Evolutionary conservation across 2,797 vertebrate genomes (phyloP), one percentile per base, ranked within the genome.

Genomic region (Miichthys miiuy): DNA sequence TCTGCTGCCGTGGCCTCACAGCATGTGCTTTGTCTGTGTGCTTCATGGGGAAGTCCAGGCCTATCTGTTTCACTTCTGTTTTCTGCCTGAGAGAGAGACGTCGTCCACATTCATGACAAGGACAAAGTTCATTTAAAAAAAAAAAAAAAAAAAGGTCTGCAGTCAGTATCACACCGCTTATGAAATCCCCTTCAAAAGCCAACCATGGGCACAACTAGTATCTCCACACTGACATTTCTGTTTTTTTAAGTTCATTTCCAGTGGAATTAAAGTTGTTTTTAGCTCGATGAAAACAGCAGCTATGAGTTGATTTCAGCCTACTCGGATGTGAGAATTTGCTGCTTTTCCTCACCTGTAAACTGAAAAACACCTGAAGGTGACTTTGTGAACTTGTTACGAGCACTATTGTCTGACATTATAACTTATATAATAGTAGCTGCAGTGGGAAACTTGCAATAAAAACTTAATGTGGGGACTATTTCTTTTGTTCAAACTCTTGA

Each of bases 11-110:
- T 2, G 1, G 87, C 83, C 84, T 92, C 84, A 89, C 83, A 94
- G 91, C 82, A 84, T 91, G 92, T 88, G 92, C 94, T 92, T 91
- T 92, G 91, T 89, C 83, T 89, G 68, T 89, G 68, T 23, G 56
- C 70, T 70, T 56, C 77, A 80, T 72, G 93, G 95, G 96, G 94
- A 96, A 95, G 94, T 96, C 95, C 95, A 87, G 81, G 75, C 79
- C 83, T 86, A 60, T 87, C 87, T 94, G 82, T 95, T 91, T 92
- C 89, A 96, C 95, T 96, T 96, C 96, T 96, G 94, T 94, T 94
- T 95, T 95, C 91, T 91, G 79, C 77, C 77, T 81, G 60, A 88
- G 79, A 88, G 79, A 85, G 79, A 85, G 68, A 81, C 79, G 82
- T 80, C 17, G 17, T 85, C 79, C 72, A 72, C 86, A 87, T 89